Evolutionary conservation across 2,888 invertebrate genomes (phyloP), one percentile per base, ranked within the genome.

Genomic region (Oasisia sp.): DNA sequence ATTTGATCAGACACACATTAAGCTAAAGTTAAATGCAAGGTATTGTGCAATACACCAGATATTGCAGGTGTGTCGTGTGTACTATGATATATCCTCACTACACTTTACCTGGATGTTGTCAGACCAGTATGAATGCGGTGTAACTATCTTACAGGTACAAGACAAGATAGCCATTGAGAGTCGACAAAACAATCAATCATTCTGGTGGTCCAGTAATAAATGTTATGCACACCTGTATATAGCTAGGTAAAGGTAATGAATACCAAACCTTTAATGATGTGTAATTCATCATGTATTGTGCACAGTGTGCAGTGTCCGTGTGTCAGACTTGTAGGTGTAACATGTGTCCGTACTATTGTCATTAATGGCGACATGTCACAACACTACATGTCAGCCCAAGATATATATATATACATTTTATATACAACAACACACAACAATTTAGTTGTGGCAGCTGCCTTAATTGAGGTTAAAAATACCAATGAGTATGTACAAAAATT

Each of bases 201-300:
- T 50, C 50, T 14, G 14, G 50, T 50, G 50, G 50, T 74, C 74
- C 74, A 27, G 74, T 27, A 7, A 19, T n/a, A 74, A 0, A 74
- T 74, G 27, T 74, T n/a, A 74, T 14, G 50, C 50, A 50, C 50
- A 14, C 50, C 74, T 74, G 74, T 74, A 19, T 74, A 27, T 27
- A 27, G 74, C 19, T 27, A 27, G 74, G 74, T 74, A 74, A 74
- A 74, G 74, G n/a, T 74, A 74, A 74, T 74, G 74, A 74, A n/a
- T 74, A 27, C 7, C 74, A 27, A 5, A 74, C 3, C 19, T 74
- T n/a, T 74, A 74, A 19, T 74, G 14, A 27, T n/a, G 27, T 74
- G 74, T 74, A 74, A 74, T 74, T 74, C 74, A 74, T 74, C 74
- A 74, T 74, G 27, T 74, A 27, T 74, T n/a, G 74, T 74, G 74